Evolutionary conservation across 1,140 invertebrate genomes (phyloP).

Genomic region (Popillia japonica): DNA sequence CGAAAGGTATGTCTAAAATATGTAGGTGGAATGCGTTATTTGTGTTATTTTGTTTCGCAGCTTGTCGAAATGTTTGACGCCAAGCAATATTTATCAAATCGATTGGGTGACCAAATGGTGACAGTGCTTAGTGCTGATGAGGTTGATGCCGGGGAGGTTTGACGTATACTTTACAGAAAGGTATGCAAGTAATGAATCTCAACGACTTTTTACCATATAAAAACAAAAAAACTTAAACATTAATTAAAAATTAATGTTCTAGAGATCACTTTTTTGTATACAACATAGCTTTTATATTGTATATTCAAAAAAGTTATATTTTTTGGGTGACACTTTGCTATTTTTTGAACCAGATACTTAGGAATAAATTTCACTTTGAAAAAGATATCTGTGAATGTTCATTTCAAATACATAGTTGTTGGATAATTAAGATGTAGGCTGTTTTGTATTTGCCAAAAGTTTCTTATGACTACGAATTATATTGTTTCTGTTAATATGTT

Average conservation of each 20-base stretch:
- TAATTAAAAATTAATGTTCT: constrained; percentile 10
- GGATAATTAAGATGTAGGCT: constrained; percentile 13
- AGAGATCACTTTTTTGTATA: constrained; percentile 32
- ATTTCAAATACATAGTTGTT: constrained; percentile 29
- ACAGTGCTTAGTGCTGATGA: constrained; percentile 48
- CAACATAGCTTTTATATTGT: constrained; percentile 30
- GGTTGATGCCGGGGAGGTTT: constrained; percentile 49
- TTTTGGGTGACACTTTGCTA: constrained; percentile 29
- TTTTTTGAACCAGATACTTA: constrained; percentile 21
- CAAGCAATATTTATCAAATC: constrained; percentile 56
- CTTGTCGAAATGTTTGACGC: constrained; percentile 58
- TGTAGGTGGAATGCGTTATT: neutral
- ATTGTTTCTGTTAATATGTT: constrained; percentile 26
- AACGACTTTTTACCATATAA: neutral
- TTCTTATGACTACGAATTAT: neutral
- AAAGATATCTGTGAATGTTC: constrained; percentile 25
- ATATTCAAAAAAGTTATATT: constrained; percentile 30
- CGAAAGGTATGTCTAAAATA: constrained; percentile 62
- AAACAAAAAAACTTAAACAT: neutral
- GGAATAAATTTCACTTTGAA: neutral
- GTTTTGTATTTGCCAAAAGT: constrained; percentile 32
- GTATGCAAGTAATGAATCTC: constrained; percentile 4
- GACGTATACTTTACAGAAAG: constrained; percentile 41
- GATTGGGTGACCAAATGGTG: constrained; percentile 49
- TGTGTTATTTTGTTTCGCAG: constrained; percentile 46